Base-by-base conservation (phyloP, 2,797 vertebrate genomes). In the Siniperca scherzeri region DNA sequence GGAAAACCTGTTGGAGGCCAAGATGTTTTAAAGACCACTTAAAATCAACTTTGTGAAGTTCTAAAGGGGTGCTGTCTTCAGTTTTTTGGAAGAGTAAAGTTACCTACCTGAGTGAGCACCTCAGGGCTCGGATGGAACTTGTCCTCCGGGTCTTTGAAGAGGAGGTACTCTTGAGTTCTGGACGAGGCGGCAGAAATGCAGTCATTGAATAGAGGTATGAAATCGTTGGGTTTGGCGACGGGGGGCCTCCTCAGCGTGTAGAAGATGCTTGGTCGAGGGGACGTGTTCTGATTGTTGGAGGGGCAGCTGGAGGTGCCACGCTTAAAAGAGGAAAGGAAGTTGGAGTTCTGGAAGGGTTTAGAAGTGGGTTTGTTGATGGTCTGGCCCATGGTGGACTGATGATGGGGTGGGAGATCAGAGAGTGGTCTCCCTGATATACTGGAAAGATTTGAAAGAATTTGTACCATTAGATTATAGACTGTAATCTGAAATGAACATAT, bases 141-240 rank as follows among this genome's bases (percentile, higher is more conserved):
- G 69, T 89, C 82, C 70, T 96, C 94, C 0, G 95, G 95, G 64
- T 96, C 95, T 21, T 91, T 91, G 86, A 96, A 96, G 36, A 82
- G 74, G 27, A 96, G 93, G 89, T 92, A 96, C 81, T 96, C 95
- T 66, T 91, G 92, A 53, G 94, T 94, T 75, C 92, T 91, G 52
- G 91, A 57, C 0, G 94, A 88, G 10, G 96, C 95, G 0, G 84
- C 66, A 3, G 74, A 70, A 77, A 96, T 85, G 80, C 94, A 95
- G 69, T 95, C 88, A 2, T 70, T 91, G 81, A 96, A 96, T 7
- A 94, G 88, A 0, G 88, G 85, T 22, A 92, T 86, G 81, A 95
- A 87, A 40, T 94, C 85, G 0, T 82, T 88, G 64, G 83, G 53
- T 62, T 85, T 94, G 68, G 77, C 3, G 0, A 16, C 53, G 0